Evolutionary conservation across 2,888 invertebrate species (phyloP).

Genomic region (Cephus runcator): DNA sequence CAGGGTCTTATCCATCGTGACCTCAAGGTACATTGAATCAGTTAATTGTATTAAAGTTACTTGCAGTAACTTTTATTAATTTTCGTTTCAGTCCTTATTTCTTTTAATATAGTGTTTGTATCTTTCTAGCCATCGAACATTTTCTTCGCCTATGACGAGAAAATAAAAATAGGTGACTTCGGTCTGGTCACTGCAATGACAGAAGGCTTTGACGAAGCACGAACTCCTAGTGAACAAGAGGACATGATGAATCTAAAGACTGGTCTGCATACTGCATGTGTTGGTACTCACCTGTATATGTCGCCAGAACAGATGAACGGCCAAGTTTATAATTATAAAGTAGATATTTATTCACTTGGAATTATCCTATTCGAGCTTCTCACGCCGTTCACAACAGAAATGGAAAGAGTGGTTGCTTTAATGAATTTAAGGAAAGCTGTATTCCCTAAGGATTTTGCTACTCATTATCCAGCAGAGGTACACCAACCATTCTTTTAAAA

Average conservation of each 20-base stretch:
- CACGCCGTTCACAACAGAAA: slow-evolving; percentile 89
- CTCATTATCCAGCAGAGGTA: slow-evolving; percentile 78
- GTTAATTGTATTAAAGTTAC: slow-evolving; percentile 4
- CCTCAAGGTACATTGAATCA: slow-evolving; percentile 79
- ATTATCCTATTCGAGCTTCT: slow-evolving; percentile 94
- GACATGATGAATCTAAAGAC: slow-evolving; percentile 51
- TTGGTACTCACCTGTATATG: slow-evolving; percentile 97
- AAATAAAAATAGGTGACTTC: slow-evolving; percentile 97
- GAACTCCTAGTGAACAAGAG: slow-evolving; percentile 44
- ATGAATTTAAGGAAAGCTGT: slow-evolving; percentile 73
- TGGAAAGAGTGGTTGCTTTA: slow-evolving; percentile 83
- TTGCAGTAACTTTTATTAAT: not conserved
- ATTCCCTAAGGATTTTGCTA: slow-evolving; percentile 77
- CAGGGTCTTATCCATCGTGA: slow-evolving; percentile 95
- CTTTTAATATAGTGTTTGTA: not conserved
- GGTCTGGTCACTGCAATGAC: slow-evolving; percentile 94
- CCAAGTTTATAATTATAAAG: slow-evolving; percentile 85
- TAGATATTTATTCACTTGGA: slow-evolving; percentile 95
- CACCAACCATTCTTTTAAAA: slow-evolving; percentile 26
- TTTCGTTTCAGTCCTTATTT: slow-evolving; percentile 3
- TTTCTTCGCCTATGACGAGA: slow-evolving; percentile 91
- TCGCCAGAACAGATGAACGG: slow-evolving; percentile 92
- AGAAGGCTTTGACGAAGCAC: slow-evolving; percentile 66
- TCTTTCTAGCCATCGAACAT: slow-evolving; percentile 82
- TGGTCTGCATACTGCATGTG: slow-evolving; percentile 69